Conservation (phyloP, 2,888 invertebrate species). For the Saturnia japonica region DNA sequence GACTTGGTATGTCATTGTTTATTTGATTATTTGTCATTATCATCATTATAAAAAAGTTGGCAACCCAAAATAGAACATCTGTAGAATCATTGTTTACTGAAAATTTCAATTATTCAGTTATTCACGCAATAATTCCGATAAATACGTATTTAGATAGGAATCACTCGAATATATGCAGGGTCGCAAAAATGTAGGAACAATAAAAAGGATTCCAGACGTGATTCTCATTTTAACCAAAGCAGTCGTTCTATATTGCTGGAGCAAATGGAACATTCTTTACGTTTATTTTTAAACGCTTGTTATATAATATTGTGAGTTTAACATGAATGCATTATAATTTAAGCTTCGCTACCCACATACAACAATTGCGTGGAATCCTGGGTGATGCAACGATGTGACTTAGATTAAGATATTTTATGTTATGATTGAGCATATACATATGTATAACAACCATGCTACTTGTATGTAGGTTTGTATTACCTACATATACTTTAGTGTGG, state of each 20-base stretch:
- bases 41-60: no score
- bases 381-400: conserved; percentile 56
- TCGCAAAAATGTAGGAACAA: conserved; percentile 49
- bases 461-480: conserved; percentile 28
- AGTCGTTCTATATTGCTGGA: conserved; percentile 20
- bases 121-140: conserved; percentile 52
- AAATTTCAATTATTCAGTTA: conserved; percentile 34
- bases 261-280: conserved; percentile 23
- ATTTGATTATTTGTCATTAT: no score
- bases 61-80: no score
- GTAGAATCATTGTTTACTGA: conserved; percentile 36
- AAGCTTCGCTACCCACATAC: conserved; percentile 2
- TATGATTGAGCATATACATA: conserved; percentile 29
- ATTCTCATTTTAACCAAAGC: conserved; percentile 40
- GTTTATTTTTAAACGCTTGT: conserved; percentile 21
- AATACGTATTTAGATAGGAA: conserved; percentile 41
- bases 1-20: no score
- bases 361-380: conserved; percentile 48
- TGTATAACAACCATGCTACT: no score
- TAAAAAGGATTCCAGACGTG: conserved; percentile 58
- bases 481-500: conserved; percentile 31
- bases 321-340: conserved; percentile 7
- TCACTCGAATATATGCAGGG: conserved; percentile 66
- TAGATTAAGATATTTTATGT: conserved; percentile 31
- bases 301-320: conserved; percentile 12